Base-by-base conservation (phyloP, 2,888 invertebrate species). In the Callimorpha dominula region DNA sequence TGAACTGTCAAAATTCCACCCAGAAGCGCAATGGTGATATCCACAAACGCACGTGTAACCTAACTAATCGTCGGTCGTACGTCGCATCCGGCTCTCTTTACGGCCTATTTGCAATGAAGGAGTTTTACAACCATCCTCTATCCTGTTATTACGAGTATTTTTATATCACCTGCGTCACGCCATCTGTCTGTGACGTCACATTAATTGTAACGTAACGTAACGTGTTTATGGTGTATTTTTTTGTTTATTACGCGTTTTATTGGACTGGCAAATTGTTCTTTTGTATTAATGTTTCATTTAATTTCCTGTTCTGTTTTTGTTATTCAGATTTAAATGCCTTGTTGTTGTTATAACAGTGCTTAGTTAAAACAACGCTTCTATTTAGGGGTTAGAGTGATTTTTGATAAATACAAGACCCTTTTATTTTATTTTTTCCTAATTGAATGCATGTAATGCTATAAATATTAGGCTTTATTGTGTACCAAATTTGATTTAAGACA, bases 41-140 rank as follows among this genome's bases (percentile, higher is more conserved):
- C 80, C 43, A 84, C 52, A 76, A 76, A 78, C 46, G 67, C 20
- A 70, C 42, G 73, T 72, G 71, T 57, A 52, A 42, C 52, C 17
- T 64, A 65, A 57, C 68, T 81, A 81, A 80, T 87, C 85, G 78
- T 62, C 74, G 83, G 80, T 80, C 86, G 82, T 89, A 85, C 79
- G 75, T 76, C 83, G 85, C 92, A 91, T 89, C 92, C 90, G 90
- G 87, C 79, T 81, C 88, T 87, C 88, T 94, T 94, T 93, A 94
- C 92, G 85, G 91, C 91, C 92, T 94, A 93, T 93, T 93, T 91
- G 90, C 92, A 89, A 90, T 91, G 91, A 90, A 91, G 87, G 89
- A 92, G 87, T 90, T 93, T 93, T 93, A 93, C 90, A 91, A 87
- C 90, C 85, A 79, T 20, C 78, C 83, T 90, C 88, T 92, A 88